phyloP scores from a whole-genome alignment of 2,888 invertebrate species.

The Drosophila neonasuta region DNA sequence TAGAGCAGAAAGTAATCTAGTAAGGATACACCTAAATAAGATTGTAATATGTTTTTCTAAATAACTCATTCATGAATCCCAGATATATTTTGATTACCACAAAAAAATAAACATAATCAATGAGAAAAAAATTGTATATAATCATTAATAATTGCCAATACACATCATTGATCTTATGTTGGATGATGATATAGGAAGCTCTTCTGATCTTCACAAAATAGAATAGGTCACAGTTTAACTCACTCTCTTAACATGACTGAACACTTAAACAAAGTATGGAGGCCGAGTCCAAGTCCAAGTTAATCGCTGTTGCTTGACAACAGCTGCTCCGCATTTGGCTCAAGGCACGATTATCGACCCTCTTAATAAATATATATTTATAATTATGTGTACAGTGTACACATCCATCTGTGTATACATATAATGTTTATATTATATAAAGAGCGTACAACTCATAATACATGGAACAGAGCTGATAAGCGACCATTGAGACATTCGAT shows the following conservation, averaged over 20 bases:
- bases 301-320: constrained; percentile 37
- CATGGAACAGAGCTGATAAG: constrained; percentile 47
- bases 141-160: no score
- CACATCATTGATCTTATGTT: no score
- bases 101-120: no score
- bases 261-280: constrained; percentile 35
- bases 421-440: constrained; percentile 11
- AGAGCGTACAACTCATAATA: constrained; percentile 13
- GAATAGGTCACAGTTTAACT: constrained; percentile 27
- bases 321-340: constrained; percentile 34
- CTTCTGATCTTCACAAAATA: not conserved
- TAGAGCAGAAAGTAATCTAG: no score
- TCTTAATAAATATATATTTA: constrained; percentile 15
- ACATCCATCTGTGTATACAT: not conserved
- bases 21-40: no score
- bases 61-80: no score
- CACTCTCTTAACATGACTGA: constrained; percentile 5
- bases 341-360: constrained; percentile 46
- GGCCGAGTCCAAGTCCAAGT: constrained; percentile 47
- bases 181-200: no score
- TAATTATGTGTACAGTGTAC: not conserved
- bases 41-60: no score
- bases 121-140: no score
- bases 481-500: constrained; percentile 23
- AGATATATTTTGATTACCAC: no score